Base-by-base conservation (phyloP, 2,797 vertebrate genomes). In the Hydrophis major region DNA sequence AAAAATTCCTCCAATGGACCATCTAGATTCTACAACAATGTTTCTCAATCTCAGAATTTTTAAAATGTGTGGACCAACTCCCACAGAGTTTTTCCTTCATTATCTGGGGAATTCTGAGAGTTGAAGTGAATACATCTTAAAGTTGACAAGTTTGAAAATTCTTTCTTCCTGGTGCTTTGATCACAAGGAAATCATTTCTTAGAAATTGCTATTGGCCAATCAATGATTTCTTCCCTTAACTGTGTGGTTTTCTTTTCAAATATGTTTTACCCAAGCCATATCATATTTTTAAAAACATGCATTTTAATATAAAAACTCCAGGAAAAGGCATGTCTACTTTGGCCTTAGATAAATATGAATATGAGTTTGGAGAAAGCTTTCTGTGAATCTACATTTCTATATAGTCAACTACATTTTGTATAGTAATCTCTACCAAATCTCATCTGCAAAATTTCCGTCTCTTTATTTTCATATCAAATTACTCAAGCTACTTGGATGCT, bases 401-500 rank as follows among this genome's bases (percentile, higher is more conserved):
- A 12, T 37, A 89, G 56, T 0, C 1, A 18, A n/a, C 56, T 14
- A 28, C 1, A 11, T 47, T 28, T 14, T 20, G 27, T 94, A 37
- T 56, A 61, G 37, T 16, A 0, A 0, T 18, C 4, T 8, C 92
- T 86, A 59, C 32, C 13, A 74, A 93, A 89, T 10, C 0, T 88
- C 90, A 60, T 28, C 3, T 13, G 2, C 69, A 59, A 95, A 93
- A 25, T 6, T 47, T 14, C 5, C 59, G 25, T 60, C 56, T 69
- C 87, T 95, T 93, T 91, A 94, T 91, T 69, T 42, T 6, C 60
- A 3, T 53, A 93, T 93, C 42, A 78, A 89, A 20, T 10, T 92
- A 2, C 86, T 94, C 83, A 87, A 91, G 92, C 89, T 88, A 86
- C 8, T 90, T 92, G 78, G 55, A 83, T 86, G 11, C 55, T 78